phyloP scores from a whole-genome alignment of 2,113 vertebrate species.

The Actenoides lindsayi region DNA sequence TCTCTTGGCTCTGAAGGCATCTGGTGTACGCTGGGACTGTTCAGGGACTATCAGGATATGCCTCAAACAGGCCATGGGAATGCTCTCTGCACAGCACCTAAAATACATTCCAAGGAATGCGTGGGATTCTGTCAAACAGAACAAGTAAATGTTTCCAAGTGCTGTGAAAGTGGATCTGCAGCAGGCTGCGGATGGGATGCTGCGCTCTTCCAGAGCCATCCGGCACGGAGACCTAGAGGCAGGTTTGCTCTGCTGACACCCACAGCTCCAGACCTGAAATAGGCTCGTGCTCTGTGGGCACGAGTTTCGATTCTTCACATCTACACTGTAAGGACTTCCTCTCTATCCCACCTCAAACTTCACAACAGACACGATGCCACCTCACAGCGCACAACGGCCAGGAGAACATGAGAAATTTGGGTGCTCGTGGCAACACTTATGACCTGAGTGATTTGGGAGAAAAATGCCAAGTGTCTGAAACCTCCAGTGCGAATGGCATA shows the following conservation, averaged over 20 bases:
- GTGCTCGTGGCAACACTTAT: not conserved
- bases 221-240: not conserved
- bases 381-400: not conserved
- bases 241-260: not conserved
- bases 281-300: not conserved
- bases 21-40: not conserved
- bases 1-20: not conserved
- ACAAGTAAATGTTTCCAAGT: not conserved
- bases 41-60: slow-evolving; percentile 20
- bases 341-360: not conserved
- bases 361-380: not conserved
- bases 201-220: not conserved
- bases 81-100: slow-evolving; percentile 48
- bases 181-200: fast-evolving
- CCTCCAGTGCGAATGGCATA: not conserved
- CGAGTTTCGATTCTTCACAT: not conserved
- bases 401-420: not conserved
- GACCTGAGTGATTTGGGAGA: not conserved
- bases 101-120: slow-evolving; percentile 51
- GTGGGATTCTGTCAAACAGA: slow-evolving; percentile 25
- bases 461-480: not conserved
- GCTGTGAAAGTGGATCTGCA: not conserved
- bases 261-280: not conserved
- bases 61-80: slow-evolving; percentile 47
- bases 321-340: not conserved